Base-by-base conservation (phyloP, 2,113 vertebrate species). In the Otis tarda region DNA sequence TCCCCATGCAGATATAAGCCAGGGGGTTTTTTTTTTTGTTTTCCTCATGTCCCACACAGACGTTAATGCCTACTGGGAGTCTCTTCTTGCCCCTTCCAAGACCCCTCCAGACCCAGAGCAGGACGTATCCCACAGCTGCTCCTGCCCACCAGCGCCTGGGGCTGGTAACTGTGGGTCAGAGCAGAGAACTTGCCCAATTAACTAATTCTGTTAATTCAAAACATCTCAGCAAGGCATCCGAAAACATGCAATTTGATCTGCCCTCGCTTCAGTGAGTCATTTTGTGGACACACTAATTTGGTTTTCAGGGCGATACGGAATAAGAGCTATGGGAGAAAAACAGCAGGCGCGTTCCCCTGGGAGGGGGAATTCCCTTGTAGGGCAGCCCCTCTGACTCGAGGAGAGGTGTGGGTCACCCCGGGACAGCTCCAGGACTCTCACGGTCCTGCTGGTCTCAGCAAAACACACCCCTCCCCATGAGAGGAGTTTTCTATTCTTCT, bases 151-250 rank as follows among this genome's bases (percentile, higher is more conserved):
- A n/a, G 24, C 0, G 1, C 87, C 78, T 20, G 45, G 35, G 28
- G 47, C 78, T 70, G 88, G 7, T 91, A 87, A 85, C 41, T 82
- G 67, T 55, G 80, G 90, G 91, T 85, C 59, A 37, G 25, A 85
- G 86, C 43, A 45, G 57, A 57, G 63, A 60, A 7, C 19, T 68
- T 30, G 21, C 41, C 84, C 83, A 79, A 95, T 96, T 93, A 94
- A 53, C 75, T 63, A 90, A 91, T 94, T 73, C 63, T 74, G 61
- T 55, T 90, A 45, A 77, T 91, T 90, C 84, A n/a, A 85, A 93
- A 63, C 70, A 49, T 79, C 89, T 71, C 84, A 83, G 91, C 81
- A 35, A 93, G 87, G 50, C 53, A 31, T 2, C 64, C 0, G 0
- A 39, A 10, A 91, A 68, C 59, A 2, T 80, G 41, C 19, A 85